Evolutionary conservation across 2,797 vertebrate species (phyloP).

Genomic region (Micrastur ruficollis): DNA sequence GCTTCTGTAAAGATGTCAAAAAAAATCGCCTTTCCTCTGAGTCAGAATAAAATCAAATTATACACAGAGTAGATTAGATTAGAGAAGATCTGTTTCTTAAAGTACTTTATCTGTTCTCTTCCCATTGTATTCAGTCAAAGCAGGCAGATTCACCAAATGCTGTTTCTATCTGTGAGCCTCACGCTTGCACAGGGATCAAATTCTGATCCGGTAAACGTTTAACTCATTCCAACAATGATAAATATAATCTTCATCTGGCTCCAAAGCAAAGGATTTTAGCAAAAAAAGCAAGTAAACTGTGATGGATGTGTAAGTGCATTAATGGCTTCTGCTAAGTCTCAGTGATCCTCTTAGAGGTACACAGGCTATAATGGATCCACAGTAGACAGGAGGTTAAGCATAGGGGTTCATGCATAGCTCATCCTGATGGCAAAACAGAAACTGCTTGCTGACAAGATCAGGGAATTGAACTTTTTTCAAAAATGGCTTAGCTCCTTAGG

Average conservation of each 20-base stretch:
- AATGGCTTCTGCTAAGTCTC: constrained; percentile 8
- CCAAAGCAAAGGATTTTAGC: constrained; percentile 4
- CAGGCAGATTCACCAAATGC: not conserved
- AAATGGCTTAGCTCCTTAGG: not conserved
- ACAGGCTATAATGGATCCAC: not conserved
- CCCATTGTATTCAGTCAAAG: not conserved
- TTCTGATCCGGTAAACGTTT: not conserved
- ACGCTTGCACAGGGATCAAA: not conserved
- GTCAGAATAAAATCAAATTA: constrained; percentile 60
- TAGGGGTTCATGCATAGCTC: not conserved
- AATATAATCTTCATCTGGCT: constrained; percentile 9
- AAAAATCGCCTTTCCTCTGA: constrained; percentile 19
- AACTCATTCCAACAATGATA: not conserved
- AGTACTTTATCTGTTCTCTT: constrained; percentile 34
- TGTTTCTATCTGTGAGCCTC: not conserved
- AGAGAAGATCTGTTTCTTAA: constrained; percentile 36
- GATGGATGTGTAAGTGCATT: not conserved
- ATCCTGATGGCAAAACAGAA: not conserved
- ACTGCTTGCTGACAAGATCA: not conserved
- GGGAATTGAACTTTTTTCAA: not conserved
- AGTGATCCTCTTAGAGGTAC: constrained; percentile 47
- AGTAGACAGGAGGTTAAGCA: not conserved
- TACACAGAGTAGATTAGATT: constrained; percentile 43
- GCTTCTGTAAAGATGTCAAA: constrained; percentile 18
- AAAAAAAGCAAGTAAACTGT: not conserved